Evolutionary conservation across 53 echinoderm and acorn worm species (phyloP), one percentile per base, ranked within the genome.

Genomic region (Patiria pectinifera): DNA sequence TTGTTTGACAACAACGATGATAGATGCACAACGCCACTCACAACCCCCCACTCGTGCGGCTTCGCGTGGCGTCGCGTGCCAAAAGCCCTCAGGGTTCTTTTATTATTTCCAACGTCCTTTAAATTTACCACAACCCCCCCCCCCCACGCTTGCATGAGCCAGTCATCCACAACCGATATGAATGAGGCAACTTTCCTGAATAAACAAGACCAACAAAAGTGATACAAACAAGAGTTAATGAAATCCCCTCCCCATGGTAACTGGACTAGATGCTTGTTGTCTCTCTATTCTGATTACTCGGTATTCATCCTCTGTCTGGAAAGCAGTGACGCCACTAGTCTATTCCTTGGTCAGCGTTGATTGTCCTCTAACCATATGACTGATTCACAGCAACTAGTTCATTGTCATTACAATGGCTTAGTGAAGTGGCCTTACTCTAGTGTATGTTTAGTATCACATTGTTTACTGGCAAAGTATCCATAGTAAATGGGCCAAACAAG

Each of bases 41-140:
- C 16, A 59, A 76, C 25, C 89, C 79, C 45, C 46, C 5, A n/a
- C 82, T 66, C 69, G 81, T 69, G 90, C 80, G 12, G 90, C 90
- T 90, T 90, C 90, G 81, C 90, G 90, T 90, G 90, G 90, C 90
- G 90, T 81, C 90, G 90, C 80, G 90, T 90, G 90, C 90, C 90
- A 81, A 80, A 49, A 46, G 69, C 90, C 90, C 90, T 81, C 61
- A 86, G 81, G 90, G 79, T 53, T 66, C 48, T 81, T 81, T 80
- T 80, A 90, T 80, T 90, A 90, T 90, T 81, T 90, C 90, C 90
- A 61, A 63, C 69, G 44, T 80, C 23, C 80, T 80, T 80, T 81
- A 69, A 81, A 80, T 60, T 35, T 35, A 35, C 53, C 21, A 10
- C 90, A 6, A 11, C 80, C 81, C 63, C 66, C 69, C 69, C 45